Conservation (phyloP, 2,888 invertebrate genomes). For the Tiliacea aurago region DNA sequence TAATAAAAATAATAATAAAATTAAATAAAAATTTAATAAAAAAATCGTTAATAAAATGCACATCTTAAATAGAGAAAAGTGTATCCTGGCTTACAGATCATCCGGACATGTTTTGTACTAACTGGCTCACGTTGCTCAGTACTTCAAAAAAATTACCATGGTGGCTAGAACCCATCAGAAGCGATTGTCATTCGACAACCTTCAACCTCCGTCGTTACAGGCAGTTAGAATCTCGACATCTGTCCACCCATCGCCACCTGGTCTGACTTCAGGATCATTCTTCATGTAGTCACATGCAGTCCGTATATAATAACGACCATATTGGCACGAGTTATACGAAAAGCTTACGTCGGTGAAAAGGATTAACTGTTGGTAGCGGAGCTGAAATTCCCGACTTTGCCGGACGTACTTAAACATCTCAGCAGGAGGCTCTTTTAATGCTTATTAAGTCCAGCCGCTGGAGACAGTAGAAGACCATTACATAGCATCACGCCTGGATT, state of each 20-base stretch:
- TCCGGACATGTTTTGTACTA: too few species aligned
- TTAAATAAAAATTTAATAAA: too few species aligned
- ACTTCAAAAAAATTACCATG: background rate
- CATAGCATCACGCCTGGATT: background rate
- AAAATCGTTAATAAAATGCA: too few species aligned
- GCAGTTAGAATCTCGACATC: background rate
- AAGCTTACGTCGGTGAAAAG: background rate
- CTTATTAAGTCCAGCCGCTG: background rate
- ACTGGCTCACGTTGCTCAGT: background rate
- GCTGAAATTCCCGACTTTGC: background rate
- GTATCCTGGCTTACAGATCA: too few species aligned
- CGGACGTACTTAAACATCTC: background rate
- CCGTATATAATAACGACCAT: background rate
- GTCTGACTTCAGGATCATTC: background rate
- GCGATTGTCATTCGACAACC: background rate
- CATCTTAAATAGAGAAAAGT: too few species aligned
- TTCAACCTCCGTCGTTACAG: background rate
- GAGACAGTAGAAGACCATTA: background rate
- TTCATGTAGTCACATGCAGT: background rate
- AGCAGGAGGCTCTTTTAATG: too few species aligned
- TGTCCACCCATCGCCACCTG: background rate
- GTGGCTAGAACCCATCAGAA: background rate
- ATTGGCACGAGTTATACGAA: background rate
- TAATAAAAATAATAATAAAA: too few species aligned
- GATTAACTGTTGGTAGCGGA: background rate